Evolutionary conservation across 2,888 invertebrate genomes (phyloP).

Genomic region (Tachina lurida): DNA sequence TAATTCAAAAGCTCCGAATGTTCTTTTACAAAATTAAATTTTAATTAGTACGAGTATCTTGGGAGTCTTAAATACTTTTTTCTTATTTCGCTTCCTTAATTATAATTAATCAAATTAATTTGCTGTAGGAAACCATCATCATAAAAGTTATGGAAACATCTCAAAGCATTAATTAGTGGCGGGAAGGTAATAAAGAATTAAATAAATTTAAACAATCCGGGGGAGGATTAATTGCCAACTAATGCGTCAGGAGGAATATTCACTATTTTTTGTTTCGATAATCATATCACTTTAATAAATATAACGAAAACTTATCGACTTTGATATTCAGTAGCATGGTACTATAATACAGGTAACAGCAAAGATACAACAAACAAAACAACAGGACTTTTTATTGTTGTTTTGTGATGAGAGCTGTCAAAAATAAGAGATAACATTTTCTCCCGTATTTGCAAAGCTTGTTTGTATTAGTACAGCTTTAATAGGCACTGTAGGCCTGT

Average conservation of each 20-base stretch:
- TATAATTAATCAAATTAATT: neutral
- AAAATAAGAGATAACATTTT: no score
- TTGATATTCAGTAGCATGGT: no score
- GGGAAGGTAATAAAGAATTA: neutral
- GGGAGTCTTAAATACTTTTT: constrained; percentile 29
- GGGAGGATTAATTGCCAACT: neutral
- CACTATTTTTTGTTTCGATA: no score
- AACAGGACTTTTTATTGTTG: no score
- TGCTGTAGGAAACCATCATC: neutral
- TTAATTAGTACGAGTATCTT: constrained; percentile 32
- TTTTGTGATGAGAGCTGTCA: no score
- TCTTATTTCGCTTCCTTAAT: neutral
- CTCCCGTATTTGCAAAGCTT: no score
- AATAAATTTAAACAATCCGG: neutral
- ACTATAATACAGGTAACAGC: no score
- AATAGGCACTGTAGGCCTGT: no score
- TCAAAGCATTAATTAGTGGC: neutral
- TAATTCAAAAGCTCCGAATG: neutral
- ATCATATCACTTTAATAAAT: neutral
- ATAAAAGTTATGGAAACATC: neutral
- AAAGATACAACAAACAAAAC: no score
- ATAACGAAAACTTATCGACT: neutral
- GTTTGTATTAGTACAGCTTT: no score
- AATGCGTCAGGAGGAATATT: neutral
- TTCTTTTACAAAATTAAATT: constrained; percentile 25